A percentile compares a stretch with the other conserved stretches of the same genome.
phyloP scores from a whole-genome alignment of 2,888 invertebrate genomes.

The Monochamus alternatus region DNA sequence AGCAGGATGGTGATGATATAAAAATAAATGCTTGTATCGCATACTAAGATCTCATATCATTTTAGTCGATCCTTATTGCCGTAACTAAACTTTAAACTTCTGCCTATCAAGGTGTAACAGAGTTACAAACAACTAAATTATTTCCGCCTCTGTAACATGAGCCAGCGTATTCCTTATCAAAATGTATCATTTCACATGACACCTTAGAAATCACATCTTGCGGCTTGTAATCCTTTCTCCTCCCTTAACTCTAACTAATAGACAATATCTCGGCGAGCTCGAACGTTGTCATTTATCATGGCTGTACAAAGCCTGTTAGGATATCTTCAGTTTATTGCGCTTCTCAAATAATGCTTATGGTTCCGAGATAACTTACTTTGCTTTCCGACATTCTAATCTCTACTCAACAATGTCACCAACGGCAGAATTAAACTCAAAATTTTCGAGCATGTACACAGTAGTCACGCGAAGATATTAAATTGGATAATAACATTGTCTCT shows the following conservation, averaged over 20 bases:
- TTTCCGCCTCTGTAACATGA: neutral
- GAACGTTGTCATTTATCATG: constrained; percentile 30
- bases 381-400: constrained; percentile 23
- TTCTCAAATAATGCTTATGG: constrained; percentile 31
- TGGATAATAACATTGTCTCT: no score
- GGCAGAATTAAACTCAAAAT: constrained; percentile 13
- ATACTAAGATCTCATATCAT: no score
- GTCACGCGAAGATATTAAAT: neutral
- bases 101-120: neutral
- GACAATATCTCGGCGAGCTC: constrained; percentile 25
- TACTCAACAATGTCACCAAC: constrained; percentile 19
- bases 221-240: constrained; percentile 20
- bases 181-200: constrained; percentile 15
- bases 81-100: no score
- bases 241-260: constrained; percentile 21
- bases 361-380: constrained; percentile 24
- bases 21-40: no score
- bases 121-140: neutral
- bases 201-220: constrained; percentile 24
- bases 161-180: neutral
- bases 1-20: no score
- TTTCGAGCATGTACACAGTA: neutral
- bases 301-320: constrained; percentile 20
- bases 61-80: no score
- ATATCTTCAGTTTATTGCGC: constrained; percentile 28